Base-by-base conservation (phyloP, 2,113 vertebrate species). In the Phyllostomus discolor region DNA sequence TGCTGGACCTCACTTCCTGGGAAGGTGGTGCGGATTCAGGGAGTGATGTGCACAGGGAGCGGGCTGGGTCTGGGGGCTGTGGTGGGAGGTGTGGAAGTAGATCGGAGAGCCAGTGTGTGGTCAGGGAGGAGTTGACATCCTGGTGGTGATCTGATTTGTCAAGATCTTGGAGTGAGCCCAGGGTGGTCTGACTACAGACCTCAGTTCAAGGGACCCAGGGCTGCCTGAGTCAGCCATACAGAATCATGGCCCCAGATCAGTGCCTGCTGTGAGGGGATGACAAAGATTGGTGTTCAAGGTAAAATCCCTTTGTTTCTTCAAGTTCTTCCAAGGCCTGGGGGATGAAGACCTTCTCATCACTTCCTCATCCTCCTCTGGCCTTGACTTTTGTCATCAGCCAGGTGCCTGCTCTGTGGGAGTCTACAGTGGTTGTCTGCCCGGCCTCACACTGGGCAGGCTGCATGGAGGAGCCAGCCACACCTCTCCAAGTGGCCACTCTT, bases 231-330 rank as follows among this genome's bases (percentile, higher is more conserved):
- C 70, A 87, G 86, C 22, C 17, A 9, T 10, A 54, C 52, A 80
- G 88, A 95, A 17, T 73, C 69, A 83, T 3, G 5, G 41, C 89
- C 89, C 10, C 79, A 95, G 72, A 43, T 89, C 69, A 73, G 75
- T 46, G 75, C 33, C 75, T 41, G 35, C 46, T 50, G 46, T 4
- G 28, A 24, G 54, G n/a, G n/a, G 31, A 81, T 78, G 92, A 88
- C 20, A 73, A 76, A 7, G 81, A 69, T 24, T 41, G 41, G 48
- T 41, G 64, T 83, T 92, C 91, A 96, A 91, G 96, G 95, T 85
- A 28, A 95, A 91, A 95, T 90, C 86, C 66, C 75, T 88, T 66
- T 79, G 90, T 41, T 70, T 87, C n/a, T 88, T 76, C 48, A 54
- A 54, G 22, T 94, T 69, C 66, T n/a, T 50, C 38, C 92, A 92